Conservation (phyloP, 2,113 vertebrate species). For the Corvus moneduloides region DNA sequence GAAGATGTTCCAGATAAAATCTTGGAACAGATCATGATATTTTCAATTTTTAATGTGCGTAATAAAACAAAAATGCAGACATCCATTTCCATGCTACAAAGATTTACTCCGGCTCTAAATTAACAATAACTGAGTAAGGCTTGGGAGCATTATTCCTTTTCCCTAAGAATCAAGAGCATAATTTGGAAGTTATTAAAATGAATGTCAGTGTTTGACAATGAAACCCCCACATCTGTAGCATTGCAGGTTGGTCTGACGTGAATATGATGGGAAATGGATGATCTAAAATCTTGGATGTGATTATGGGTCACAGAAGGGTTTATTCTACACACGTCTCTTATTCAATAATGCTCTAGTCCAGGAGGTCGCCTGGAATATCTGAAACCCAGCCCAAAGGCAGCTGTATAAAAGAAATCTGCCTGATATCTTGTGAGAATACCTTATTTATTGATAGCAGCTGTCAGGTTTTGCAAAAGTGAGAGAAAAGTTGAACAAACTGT, state of each 20-base stretch:
- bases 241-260: neutral
- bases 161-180: neutral
- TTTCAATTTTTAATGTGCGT: conserved; percentile 29
- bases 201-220: neutral
- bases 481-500: neutral
- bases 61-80: conserved; percentile 30
- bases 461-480: neutral
- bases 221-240: neutral
- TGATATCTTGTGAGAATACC: neutral
- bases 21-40: conserved; percentile 19
- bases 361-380: neutral
- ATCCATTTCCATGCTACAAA: neutral
- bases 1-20: conserved; percentile 50
- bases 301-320: neutral
- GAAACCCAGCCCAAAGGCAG: neutral
- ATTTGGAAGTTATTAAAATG: conserved; percentile 8
- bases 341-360: neutral
- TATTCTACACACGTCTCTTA: neutral
- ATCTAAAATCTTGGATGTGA: neutral
- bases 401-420: neutral
- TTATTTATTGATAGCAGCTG: neutral
- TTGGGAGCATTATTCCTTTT: conserved; percentile 6
- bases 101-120: conserved; percentile 32
- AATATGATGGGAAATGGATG: fast-evolving
- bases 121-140: neutral